These are phyloP conservation scores for Delia radicum DNA, from an alignment of 1,140 invertebrate species.

Conservation along the genomic window DNA sequence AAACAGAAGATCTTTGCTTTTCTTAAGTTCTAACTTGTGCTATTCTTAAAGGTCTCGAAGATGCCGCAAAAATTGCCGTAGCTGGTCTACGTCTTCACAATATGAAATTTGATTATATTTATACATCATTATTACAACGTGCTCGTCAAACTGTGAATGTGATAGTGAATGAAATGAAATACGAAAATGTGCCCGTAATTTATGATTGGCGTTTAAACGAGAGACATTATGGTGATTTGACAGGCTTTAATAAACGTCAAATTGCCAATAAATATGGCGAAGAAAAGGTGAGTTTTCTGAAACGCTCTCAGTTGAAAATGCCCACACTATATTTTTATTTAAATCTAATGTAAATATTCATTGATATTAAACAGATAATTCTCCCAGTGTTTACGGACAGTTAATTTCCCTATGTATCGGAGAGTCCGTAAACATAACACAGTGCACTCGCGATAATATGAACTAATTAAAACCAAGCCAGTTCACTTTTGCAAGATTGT, in stretches of 20 bases:
- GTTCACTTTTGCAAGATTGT: too few species aligned
- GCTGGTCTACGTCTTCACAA: slow-evolving; percentile 69
- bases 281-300: slow-evolving; percentile 58
- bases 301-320: too few species aligned
- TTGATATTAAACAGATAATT: too few species aligned
- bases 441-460: too few species aligned
- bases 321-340: too few species aligned
- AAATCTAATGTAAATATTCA: too few species aligned
- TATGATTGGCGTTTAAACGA: slow-evolving; percentile 73
- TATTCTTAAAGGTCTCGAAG: slow-evolving; percentile 60
- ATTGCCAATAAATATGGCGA: slow-evolving; percentile 71
- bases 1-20: neutral
- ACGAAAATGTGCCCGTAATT: slow-evolving; percentile 61
- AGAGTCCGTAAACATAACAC: too few species aligned
- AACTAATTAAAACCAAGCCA: too few species aligned
- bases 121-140: slow-evolving; percentile 67
- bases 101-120: slow-evolving; percentile 69
- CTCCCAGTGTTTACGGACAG: too few species aligned
- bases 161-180: slow-evolving; percentile 63
- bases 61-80: slow-evolving; percentile 68
- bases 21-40: neutral
- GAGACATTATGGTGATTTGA: slow-evolving; percentile 72
- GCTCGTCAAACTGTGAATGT: slow-evolving; percentile 66
- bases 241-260: slow-evolving; percentile 71
- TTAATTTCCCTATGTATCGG: too few species aligned